Percentiles rank a stretch among this genome's conserved stretches.
phyloP scores from a whole-genome alignment of 2,888 invertebrate species.

The Molanna angustata region DNA sequence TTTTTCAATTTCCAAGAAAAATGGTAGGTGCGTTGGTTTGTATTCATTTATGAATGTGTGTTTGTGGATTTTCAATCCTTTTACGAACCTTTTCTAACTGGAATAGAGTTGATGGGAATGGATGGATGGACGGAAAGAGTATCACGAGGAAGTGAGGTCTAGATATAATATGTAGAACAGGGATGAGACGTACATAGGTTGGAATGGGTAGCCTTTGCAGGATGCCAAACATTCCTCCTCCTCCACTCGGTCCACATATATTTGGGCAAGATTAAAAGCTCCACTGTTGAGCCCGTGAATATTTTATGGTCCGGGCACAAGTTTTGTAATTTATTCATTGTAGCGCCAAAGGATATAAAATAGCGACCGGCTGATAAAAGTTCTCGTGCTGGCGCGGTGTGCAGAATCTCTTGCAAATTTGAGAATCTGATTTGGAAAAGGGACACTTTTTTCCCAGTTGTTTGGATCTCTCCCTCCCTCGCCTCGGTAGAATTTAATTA shows the following conservation, averaged over 20 bases:
- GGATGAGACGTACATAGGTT: too few species aligned
- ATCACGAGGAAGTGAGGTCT: background rate
- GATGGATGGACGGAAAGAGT: background rate
- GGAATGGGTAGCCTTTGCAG: constrained; percentile 13
- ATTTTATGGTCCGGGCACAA: constrained; percentile 26
- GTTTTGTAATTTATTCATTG: constrained; percentile 27
- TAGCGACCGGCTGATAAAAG: constrained; percentile 14
- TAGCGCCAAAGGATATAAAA: constrained; percentile 18
- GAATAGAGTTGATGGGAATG: background rate
- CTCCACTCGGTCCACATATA: constrained; percentile 19
- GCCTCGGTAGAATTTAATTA: constrained; percentile 6
- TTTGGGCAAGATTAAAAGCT: constrained; percentile 28
- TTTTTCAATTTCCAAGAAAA: too few species aligned
- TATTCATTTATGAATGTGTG: too few species aligned
- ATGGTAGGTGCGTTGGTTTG: too few species aligned
- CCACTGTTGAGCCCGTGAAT: constrained; percentile 24
- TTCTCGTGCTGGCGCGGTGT: constrained; percentile 4
- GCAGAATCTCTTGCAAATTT: constrained; percentile 11
- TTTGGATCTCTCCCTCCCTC: background rate
- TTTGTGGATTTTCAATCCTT: too few species aligned
- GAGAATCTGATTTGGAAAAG: constrained; percentile 7
- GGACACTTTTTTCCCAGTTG: constrained; percentile 7
- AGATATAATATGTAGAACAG: too few species aligned
- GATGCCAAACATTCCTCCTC: constrained; percentile 22
- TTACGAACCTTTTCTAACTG: too few species aligned